Conservation (phyloP, 2,797 vertebrate genomes). For the Dicrostonyx torquatus region DNA sequence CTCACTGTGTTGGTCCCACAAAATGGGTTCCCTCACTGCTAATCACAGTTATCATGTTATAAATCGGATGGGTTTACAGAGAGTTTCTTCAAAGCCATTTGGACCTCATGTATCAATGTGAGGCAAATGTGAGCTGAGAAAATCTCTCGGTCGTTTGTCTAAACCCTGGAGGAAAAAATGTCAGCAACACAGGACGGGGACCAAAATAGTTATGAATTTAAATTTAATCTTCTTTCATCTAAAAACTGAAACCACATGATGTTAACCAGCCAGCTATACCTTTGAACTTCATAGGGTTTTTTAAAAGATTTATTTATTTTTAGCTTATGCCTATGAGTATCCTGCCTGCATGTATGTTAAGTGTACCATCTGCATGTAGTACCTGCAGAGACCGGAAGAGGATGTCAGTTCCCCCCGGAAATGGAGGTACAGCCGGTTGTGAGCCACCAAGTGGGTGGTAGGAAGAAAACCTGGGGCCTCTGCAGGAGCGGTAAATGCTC, state of each 20-base stretch:
- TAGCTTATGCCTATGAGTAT: neutral
- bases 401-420: neutral
- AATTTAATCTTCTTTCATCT: slow-evolving; percentile 17
- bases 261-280: neutral
- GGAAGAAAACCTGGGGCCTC: neutral
- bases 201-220: neutral
- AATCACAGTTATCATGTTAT: neutral
- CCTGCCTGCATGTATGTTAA: neutral
- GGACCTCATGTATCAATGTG: neutral
- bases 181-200: neutral
- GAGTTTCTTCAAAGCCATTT: neutral
- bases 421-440: neutral
- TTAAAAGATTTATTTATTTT: neutral
- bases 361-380: neutral
- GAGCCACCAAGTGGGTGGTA: neutral
- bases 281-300: too few species aligned
- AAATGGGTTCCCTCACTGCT: neutral
- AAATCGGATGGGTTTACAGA: neutral
- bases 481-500: too few species aligned
- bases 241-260: neutral
- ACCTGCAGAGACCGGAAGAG: neutral
- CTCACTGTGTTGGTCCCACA: neutral
- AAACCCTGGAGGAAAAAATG: neutral
- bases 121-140: neutral
- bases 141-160: neutral